phyloP scores from a whole-genome alignment of 2,113 vertebrate species.

The Pterocles gutturalis region DNA sequence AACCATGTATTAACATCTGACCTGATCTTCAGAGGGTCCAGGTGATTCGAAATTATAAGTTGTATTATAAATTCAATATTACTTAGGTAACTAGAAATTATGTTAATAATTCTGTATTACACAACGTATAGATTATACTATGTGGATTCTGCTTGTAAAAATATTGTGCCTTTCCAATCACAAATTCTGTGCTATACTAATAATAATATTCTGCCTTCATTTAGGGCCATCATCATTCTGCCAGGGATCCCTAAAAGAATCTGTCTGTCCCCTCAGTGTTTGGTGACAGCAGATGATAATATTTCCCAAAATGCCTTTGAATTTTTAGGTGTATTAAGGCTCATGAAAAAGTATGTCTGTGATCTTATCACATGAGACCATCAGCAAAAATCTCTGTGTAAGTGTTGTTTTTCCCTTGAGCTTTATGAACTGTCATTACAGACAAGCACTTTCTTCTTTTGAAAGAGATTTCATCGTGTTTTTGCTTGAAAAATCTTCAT shows the following conservation, averaged over 20 bases:
- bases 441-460: background rate
- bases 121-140: background rate
- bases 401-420: background rate
- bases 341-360: background rate
- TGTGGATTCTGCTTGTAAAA: background rate
- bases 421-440: rapidly evolving
- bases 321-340: background rate
- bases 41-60: background rate
- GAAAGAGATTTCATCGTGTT: background rate
- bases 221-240: background rate
- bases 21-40: background rate
- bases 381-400: background rate
- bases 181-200: background rate
- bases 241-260: background rate
- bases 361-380: background rate
- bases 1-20: background rate
- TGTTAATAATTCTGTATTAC: background rate
- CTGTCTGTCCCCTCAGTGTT: background rate
- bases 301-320: background rate
- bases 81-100: background rate
- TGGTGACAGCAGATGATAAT: background rate
- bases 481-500: background rate
- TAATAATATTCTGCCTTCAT: background rate
- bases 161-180: background rate
- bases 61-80: background rate